Evolutionary conservation across 2,113 vertebrate species (phyloP), one percentile per base, ranked within the genome.

Genomic region (Struthio camelus): DNA sequence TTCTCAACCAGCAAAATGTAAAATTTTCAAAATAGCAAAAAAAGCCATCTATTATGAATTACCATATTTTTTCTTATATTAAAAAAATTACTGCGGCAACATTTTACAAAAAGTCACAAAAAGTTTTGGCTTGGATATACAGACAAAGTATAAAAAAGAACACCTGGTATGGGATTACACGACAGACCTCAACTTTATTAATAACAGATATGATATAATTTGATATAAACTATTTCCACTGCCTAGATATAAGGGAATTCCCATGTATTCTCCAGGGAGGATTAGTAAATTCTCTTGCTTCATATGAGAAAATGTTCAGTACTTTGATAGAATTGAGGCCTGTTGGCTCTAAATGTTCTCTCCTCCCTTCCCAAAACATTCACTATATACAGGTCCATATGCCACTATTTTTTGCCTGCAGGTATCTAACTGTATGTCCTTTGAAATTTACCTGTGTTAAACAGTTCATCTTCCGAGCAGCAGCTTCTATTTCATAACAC

Each of bases 1-100:
- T 97, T 97, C 87, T 95, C 92, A 95, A 83, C 77, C 77, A 46
- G 73, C 38, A 85, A 95, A 96, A 93, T 42, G 69, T 14, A 93
- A 94, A 86, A 76, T 96, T 97, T 93, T 96, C 79, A 96, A 96
- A 91, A 90, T 80, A 96, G 93, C 54, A 95, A 87, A 95, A 89
- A 96, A 89, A 61, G 58, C 69, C 62, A 13, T 94, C 78, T 95
- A 59, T 93, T 85, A 64, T 80, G 79, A 85, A 84, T 79, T 69
- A 76, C 69, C 14, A 51, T 93, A 89, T 96, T 65, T 95, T 90
- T 88, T 97, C 90, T 67, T 72, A 72, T 95, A 95, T 82, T 97
- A 87, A 87, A 96, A 95, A 94, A 71, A 75, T 91, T 84, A 67
- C 77, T 89, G 51, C 91, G 95, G 93, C 58, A 77, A 44, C 19